Percentiles rank a stretch among this genome's conserved stretches.
phyloP scores from a whole-genome alignment of 2,113 vertebrate species.

The Synodontis membranacea region DNA sequence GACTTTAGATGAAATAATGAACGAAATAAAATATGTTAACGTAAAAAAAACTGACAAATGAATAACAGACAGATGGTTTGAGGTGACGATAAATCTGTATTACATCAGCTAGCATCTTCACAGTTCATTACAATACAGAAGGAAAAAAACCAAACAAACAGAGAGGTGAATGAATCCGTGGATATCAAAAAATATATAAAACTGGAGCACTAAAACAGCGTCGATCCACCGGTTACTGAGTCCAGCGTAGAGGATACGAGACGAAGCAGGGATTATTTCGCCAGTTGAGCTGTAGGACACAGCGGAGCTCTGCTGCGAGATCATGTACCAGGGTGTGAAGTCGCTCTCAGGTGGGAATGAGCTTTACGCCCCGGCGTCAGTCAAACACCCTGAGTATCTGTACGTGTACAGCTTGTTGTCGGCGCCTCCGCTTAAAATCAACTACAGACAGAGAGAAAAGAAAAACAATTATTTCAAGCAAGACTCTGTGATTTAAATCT shows the following conservation, averaged over 20 bases:
- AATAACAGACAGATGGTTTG: neutral
- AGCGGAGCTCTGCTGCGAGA: neutral
- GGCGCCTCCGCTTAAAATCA: slow-evolving; percentile 93
- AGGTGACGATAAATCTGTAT: neutral
- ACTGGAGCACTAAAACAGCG: neutral
- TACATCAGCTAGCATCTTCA: neutral
- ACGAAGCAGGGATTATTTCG: neutral
- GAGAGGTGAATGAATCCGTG: neutral
- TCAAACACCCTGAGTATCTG: slow-evolving; percentile 79
- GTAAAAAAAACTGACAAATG: neutral
- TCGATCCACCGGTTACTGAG: neutral
- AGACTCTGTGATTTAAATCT: neutral
- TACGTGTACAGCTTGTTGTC: slow-evolving; percentile 98
- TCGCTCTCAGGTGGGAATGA: neutral
- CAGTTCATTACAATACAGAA: neutral
- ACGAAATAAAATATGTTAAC: neutral
- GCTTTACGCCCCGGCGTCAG: slow-evolving; percentile 82
- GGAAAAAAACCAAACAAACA: neutral
- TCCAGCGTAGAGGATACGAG: neutral
- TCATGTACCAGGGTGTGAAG: neutral
- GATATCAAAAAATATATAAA: slow-evolving; percentile 28
- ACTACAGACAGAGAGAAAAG: slow-evolving; percentile 62
- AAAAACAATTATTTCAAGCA: neutral
- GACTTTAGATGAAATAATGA: neutral
- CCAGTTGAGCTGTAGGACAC: neutral